Conservation (phyloP, 2,797 vertebrate genomes). For the Eidolon dupreanum region DNA sequence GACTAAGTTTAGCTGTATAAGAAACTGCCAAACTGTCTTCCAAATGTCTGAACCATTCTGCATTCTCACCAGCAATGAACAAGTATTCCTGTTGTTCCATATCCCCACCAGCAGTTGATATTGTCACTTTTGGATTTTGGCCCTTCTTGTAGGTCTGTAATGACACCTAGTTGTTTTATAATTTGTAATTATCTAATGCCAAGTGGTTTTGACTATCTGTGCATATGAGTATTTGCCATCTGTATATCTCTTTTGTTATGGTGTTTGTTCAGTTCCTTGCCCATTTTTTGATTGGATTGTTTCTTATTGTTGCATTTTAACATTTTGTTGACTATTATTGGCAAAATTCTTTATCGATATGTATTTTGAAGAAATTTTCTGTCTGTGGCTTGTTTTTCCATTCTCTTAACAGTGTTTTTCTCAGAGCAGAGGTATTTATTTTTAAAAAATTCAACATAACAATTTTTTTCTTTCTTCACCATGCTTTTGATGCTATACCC, state of each 20-base stretch:
- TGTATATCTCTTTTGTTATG: neutral
- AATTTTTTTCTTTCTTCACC: neutral
- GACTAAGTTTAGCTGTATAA: neutral
- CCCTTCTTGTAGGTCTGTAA: neutral
- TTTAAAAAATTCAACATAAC: neutral
- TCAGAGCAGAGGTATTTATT: neutral
- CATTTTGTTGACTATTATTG: neutral
- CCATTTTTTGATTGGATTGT: neutral
- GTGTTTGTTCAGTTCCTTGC: neutral
- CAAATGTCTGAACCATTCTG: neutral
- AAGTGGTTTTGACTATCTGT: neutral
- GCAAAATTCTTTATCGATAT: neutral
- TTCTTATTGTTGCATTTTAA: neutral
- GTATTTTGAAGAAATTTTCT: neutral
- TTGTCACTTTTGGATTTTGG: neutral
- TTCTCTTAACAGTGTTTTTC: neutral
- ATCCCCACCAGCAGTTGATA: neutral
- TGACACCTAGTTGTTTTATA: neutral
- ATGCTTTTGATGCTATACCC: neutral
- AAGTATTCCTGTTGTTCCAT: neutral
- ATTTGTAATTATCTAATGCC: neutral
- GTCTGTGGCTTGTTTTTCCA: neutral
- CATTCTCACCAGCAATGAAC: neutral
- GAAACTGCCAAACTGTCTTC: neutral
- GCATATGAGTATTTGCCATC: neutral